Conservation (phyloP, 2,113 vertebrate genomes). For the Eira barbara region DNA sequence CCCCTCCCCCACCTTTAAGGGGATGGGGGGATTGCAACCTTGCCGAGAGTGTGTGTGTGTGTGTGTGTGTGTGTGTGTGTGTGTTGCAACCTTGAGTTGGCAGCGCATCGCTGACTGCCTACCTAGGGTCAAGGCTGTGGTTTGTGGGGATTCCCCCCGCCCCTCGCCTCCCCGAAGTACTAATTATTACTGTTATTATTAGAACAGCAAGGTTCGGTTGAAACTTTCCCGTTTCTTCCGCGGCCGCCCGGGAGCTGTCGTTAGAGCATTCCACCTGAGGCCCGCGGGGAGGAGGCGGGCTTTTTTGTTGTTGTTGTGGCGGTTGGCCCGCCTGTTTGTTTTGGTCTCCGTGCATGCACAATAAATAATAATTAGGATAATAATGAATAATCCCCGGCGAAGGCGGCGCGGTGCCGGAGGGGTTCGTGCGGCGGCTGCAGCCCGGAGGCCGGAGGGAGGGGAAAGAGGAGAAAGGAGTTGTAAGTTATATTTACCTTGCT, state of each 20-base stretch:
- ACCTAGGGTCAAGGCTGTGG: conserved; percentile 56
- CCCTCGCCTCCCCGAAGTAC: conserved; percentile 23
- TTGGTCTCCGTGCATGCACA: conserved; percentile 71
- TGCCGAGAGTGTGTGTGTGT: not conserved
- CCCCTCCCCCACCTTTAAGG: not conserved
- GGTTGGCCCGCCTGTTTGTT: conserved; percentile 76
- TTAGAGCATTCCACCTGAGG: conserved; percentile 68
- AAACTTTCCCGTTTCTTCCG: conserved; percentile 72
- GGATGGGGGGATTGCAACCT: conserved; percentile 40
- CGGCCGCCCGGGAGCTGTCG: conserved; percentile 47
- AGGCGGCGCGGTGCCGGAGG: conserved; percentile 49
- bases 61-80: not conserved
- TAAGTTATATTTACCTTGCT: conserved; percentile 83
- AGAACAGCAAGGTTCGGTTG: conserved; percentile 57
- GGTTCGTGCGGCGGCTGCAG: conserved; percentile 40
- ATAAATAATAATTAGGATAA: conserved; percentile 73
- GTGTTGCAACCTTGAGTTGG: conserved; percentile 65
- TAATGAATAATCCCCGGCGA: conserved; percentile 45
- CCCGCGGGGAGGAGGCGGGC: conserved; percentile 69
- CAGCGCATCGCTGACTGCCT: conserved; percentile 23
- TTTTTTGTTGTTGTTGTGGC: conserved; percentile 38
- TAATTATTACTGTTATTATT: conserved; percentile 69
- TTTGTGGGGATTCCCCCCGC: conserved; percentile 21
- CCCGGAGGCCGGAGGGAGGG: conserved; percentile 33
- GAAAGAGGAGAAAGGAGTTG: conserved; percentile 58